Percentiles rank a stretch among this genome's conserved stretches.
phyloP scores from a whole-genome alignment of 2,797 vertebrate species.

The Uromys caudimaculatus region DNA sequence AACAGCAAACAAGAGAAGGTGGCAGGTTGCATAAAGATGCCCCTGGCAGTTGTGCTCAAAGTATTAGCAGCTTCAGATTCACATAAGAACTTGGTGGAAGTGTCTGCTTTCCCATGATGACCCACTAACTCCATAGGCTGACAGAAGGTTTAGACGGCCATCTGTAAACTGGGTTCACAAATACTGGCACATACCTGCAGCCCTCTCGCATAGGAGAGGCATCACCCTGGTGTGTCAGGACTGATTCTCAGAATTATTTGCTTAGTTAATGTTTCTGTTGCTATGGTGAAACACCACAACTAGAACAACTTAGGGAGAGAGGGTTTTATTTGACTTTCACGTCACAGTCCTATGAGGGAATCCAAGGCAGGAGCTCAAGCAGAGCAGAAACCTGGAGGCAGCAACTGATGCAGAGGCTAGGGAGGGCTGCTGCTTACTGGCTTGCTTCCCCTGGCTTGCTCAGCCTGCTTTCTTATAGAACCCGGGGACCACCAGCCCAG shows the following conservation, averaged over 20 bases:
- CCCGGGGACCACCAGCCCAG: neutral
- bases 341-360: neutral
- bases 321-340: neutral
- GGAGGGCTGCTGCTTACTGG: neutral
- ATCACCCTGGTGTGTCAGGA: neutral
- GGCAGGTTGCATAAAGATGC: neutral
- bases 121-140: neutral
- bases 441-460: neutral
- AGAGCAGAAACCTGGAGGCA: neutral
- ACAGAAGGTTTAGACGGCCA: accelerated
- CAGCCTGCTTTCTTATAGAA: neutral
- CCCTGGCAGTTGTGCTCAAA: neutral
- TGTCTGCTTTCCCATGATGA: neutral
- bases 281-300: neutral
- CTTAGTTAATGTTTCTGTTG: neutral
- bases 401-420: neutral
- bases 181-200: neutral
- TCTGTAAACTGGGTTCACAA: neutral
- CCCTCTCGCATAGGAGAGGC: neutral
- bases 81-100: neutral
- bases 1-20: neutral
- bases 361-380: neutral
- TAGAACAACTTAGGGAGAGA: neutral
- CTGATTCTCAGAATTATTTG: neutral
- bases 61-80: neutral